Base-by-base conservation (phyloP, 2,888 invertebrate genomes). In the Phengaris alcon region DNA sequence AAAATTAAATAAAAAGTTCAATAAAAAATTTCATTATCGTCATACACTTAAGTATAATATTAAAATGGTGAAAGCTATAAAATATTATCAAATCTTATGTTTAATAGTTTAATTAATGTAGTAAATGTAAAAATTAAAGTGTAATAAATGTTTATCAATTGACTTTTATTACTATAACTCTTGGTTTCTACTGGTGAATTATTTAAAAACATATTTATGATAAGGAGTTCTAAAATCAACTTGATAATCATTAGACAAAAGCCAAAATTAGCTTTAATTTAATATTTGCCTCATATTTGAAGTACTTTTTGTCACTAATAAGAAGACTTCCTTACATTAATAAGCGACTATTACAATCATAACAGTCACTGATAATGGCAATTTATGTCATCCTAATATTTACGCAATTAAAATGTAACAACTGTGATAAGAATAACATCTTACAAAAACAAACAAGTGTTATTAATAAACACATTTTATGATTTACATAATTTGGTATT, bases 361-460 rank as follows among this genome's bases (percentile, higher is more conserved):
- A 9, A 10, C 22, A 64, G 15, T 52, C 22, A 70, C 51, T 52
- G 72, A 72, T 72, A 72, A 72, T 52, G 13, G 8, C 15, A 72
- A 72, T 52, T 72, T 54, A 72, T 72, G 72, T 72, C 72, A 72
- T 12, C 10, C 72, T 72, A 54, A 72, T 72, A 52, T 70, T 72
- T 35, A 15, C 44, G 52, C 35, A 52, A 72, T 52, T 72, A 51
- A 51, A 70, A 22, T 72, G 72, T 51, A 52, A 35, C 70, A 52
- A 51, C 12, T 72, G 10, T 72, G 72, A 72, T 72, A 72, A 72
- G 52, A 54, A 52, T 15, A 48, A 69, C 48, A 52, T 72, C 22
- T 54, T 22, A 35, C 52, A 35, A 52, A 13, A 52, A 54, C 13
- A 54, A 54, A 54, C 9, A 44, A 54, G 22, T 54, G 52, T 72